Evolutionary conservation across 2,797 vertebrate genomes (phyloP), one percentile per base, ranked within the genome.

Genomic region (Aselliscus stoliczkanus): DNA sequence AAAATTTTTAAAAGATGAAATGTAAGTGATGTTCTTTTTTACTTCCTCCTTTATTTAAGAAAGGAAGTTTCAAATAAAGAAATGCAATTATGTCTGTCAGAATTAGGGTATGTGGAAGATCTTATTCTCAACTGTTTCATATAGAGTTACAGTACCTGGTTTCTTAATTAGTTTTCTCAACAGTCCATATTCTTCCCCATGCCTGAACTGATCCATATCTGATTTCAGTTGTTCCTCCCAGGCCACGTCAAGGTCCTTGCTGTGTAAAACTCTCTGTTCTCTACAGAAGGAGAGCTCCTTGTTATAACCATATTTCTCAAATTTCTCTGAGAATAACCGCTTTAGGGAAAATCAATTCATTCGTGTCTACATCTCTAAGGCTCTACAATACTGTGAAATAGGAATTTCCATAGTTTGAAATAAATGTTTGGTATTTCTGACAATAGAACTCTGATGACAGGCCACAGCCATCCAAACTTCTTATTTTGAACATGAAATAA

Each of bases 311-410:
- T 58, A 76, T 67, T 94, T 97, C 77, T 92, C 69, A 88, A 77
- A 65, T 97, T 97, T 97, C 96, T 96, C 95, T 95, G 7, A 52
- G 77, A 93, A 93, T 39, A 39, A 75, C 54, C 67, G 18, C 85
- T 50, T 70, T 69, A 90, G 12, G 91, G 44, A 77, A 81, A 92
- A 54, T 15, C 42, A 6, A 73, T 82, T 83, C 42, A 83, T 91
- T 96, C 96, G 34, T 50, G 4, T 65, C 23, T 81, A 84, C 37
- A 15, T 67, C 77, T 80, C 42, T 95, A 90, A 96, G 79, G 93
- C 39, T 85, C 81, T 76, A 86, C 81, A 93, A 76, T 92, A 90
- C 52, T 4, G 9, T 92, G 88, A 97, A 97, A 94, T 83, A 94
- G 58, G 65, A 96, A 42, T 47, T 94, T 69, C n/a, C 82, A 64